Evolutionary conservation across 1,140 invertebrate genomes (phyloP).

Genomic region (Lordiphosa collinella): DNA sequence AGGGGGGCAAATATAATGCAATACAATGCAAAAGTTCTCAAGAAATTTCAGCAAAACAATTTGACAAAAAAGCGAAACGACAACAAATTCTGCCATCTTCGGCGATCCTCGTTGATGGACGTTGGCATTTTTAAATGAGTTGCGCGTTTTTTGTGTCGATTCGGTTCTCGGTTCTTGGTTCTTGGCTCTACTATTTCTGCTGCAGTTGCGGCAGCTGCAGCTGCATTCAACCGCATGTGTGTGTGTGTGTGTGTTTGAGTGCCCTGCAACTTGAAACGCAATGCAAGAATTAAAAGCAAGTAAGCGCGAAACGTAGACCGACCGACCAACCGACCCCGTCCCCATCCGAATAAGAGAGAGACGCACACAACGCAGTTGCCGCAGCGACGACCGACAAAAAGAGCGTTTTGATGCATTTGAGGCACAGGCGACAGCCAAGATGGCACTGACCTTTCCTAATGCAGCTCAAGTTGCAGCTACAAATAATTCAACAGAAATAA

Average conservation of each 20-base stretch:
- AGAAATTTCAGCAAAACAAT: constrained; percentile 78
- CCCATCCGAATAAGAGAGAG: constrained; percentile 11
- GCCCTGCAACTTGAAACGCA: constrained; percentile 75
- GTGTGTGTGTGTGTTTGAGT: constrained; percentile 51
- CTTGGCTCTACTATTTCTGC: constrained; percentile 19
- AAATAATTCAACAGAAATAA: constrained; percentile 9
- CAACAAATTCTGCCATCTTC: constrained; percentile 77
- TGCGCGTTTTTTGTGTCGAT: constrained; percentile 67
- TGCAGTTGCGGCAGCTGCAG: constrained; percentile 53
- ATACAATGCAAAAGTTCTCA: constrained; percentile 77
- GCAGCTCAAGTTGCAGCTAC: constrained; percentile 64
- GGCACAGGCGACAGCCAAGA: constrained; percentile 46
- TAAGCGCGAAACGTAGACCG: constrained; percentile 63
- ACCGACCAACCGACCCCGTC: constrained; percentile 1
- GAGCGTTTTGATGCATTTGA: constrained; percentile 73
- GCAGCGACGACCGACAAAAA: constrained; percentile 51
- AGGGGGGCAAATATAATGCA: constrained; percentile 46
- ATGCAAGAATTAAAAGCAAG: constrained; percentile 76
- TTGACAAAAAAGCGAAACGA: constrained; percentile 77
- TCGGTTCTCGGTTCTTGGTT: constrained; percentile 15
- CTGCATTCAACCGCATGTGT: constrained; percentile 63
- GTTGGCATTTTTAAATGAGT: constrained; percentile 78
- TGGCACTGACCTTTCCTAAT: constrained; percentile 76
- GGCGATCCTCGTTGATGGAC: constrained; percentile 76
- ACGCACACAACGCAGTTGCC: constrained; percentile 11